A percentile compares a stretch with the other conserved stretches of the same genome.
phyloP scores from a whole-genome alignment of 2,888 invertebrate species.

The Dolichomitus sp. region DNA sequence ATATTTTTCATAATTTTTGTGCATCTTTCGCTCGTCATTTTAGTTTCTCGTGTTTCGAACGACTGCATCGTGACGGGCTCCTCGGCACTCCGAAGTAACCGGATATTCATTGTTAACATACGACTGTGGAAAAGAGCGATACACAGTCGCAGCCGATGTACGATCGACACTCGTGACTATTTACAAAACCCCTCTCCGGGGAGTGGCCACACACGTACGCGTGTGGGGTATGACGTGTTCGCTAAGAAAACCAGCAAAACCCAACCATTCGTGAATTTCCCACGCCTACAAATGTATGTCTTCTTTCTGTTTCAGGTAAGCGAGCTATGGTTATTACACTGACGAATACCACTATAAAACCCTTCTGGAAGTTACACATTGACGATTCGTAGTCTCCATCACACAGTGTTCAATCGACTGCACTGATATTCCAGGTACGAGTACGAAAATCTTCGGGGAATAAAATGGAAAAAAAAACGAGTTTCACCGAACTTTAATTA shows the following conservation, averaged over 20 bases:
- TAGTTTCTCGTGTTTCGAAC: constrained; percentile 50
- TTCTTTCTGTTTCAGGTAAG: constrained; percentile 71
- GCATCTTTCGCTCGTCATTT: constrained; percentile 22
- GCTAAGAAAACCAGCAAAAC: constrained; percentile 40
- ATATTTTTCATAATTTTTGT: background rate
- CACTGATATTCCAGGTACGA: constrained; percentile 38
- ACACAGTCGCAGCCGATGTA: constrained; percentile 30
- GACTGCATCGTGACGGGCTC: constrained; percentile 42
- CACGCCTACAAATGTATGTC: constrained; percentile 44
- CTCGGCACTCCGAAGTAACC: constrained; percentile 59
- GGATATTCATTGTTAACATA: constrained; percentile 69
- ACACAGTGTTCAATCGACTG: background rate
- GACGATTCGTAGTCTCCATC: constrained; percentile 12
- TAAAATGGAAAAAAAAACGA: background rate
- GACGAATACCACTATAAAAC: constrained; percentile 43
- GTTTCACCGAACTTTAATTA: background rate
- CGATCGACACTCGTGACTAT: constrained; percentile 60
- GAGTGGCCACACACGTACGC: constrained; percentile 8
- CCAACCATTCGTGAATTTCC: constrained; percentile 52
- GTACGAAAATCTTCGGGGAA: constrained; percentile 18
- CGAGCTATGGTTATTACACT: constrained; percentile 31
- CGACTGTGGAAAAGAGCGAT: background rate
- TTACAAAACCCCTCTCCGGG: constrained; percentile 18
- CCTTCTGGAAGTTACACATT: constrained; percentile 31
- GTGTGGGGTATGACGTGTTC: constrained; percentile 27